These are phyloP conservation scores for Phylloscopus trochiloides DNA, from an alignment of 2,113 vertebrate genomes.

Conservation along the genomic window DNA sequence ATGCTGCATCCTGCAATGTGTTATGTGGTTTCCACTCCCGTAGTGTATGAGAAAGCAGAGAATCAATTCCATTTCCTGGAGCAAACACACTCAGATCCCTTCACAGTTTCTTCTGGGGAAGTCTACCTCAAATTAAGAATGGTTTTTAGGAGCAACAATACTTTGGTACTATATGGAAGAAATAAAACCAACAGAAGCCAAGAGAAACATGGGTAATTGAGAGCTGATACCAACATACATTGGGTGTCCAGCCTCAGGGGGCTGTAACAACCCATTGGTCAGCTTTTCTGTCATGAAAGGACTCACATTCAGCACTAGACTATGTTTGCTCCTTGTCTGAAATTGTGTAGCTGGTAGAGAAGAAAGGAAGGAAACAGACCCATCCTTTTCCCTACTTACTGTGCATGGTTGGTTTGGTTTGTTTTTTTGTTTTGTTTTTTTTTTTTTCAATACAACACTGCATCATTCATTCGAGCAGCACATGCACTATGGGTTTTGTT, in stretches of 20 bases:
- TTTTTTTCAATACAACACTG: neutral
- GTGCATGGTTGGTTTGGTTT: neutral
- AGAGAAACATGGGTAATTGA: neutral
- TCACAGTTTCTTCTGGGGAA: neutral
- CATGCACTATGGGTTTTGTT: fast-evolving
- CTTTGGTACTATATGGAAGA: neutral
- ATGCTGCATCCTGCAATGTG: neutral
- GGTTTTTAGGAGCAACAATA: neutral
- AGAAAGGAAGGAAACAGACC: neutral
- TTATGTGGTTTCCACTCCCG: neutral
- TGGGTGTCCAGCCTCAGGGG: neutral
- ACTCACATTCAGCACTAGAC: neutral
- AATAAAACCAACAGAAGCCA: neutral
- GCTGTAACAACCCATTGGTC: neutral
- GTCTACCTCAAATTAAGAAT: neutral
- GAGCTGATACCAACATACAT: neutral
- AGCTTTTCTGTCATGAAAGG: neutral
- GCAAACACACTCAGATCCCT: neutral
- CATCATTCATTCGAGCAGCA: neutral
- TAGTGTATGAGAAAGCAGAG: neutral
- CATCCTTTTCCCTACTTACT: neutral
- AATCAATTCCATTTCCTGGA: neutral
- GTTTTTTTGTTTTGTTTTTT: neutral
- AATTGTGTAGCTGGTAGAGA: neutral
- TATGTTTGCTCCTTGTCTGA: neutral